A percentile compares a stretch with the other conserved stretches of the same genome.
Conservation (phyloP, 2,797 vertebrate genomes). For the Hydrophis major region DNA sequence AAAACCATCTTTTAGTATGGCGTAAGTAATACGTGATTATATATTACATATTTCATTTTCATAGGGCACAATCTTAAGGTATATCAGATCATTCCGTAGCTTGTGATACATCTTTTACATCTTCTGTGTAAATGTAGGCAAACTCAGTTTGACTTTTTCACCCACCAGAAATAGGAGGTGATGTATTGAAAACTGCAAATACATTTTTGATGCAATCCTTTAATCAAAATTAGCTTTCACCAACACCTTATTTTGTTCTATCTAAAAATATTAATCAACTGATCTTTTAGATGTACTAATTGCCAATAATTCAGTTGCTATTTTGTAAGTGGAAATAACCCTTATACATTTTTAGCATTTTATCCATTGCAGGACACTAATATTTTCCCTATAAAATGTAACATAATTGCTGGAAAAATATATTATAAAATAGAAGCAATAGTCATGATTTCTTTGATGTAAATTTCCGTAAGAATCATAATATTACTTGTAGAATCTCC, state of each 20-base stretch:
- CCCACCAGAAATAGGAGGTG: background rate
- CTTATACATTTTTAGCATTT: background rate
- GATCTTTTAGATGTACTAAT: background rate
- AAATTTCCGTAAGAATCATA: background rate
- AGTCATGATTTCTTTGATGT: background rate
- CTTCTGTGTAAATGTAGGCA: background rate
- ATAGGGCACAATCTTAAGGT: background rate
- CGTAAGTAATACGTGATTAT: constrained; percentile 77
- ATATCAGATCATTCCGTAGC: background rate
- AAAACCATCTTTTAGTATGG: constrained; percentile 95
- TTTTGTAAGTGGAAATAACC: background rate
- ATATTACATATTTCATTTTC: background rate
- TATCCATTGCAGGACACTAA: background rate
- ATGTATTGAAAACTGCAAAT: background rate
- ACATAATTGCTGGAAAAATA: background rate
- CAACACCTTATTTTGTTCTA: background rate
- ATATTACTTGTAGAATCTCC: background rate
- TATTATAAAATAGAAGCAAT: background rate
- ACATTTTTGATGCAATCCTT: background rate
- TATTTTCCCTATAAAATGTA: background rate
- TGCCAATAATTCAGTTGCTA: background rate
- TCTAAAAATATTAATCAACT: background rate
- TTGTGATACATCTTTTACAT: background rate
- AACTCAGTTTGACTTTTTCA: background rate
- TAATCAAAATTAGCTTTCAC: background rate